Evolutionary conservation across 2,888 invertebrate species (phyloP).

Genomic region (Drymonia ruficornis): DNA sequence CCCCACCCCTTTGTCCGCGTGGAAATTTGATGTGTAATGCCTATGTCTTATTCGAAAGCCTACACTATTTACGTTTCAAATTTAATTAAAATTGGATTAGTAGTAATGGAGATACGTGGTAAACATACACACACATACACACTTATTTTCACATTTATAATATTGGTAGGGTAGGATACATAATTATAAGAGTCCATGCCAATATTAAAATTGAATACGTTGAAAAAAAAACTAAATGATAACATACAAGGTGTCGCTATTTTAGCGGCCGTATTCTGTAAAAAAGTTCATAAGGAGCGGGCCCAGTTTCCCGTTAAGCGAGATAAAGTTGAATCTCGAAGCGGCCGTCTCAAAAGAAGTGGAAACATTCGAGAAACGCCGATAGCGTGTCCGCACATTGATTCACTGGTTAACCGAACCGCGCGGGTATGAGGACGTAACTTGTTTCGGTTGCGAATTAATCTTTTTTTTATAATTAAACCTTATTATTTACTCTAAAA

Average conservation of each 20-base stretch:
- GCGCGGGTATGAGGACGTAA: conserved; percentile 35
- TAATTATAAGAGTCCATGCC: no score
- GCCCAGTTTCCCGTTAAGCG: conserved; percentile 65
- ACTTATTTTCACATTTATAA: no score
- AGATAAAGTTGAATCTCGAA: conserved; percentile 61
- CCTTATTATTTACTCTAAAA: neutral
- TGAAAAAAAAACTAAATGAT: no score
- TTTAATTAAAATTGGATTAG: no score
- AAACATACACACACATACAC: no score
- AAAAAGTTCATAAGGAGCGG: conserved; percentile 53
- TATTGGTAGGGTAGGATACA: no score
- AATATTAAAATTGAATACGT: no score
- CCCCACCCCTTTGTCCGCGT: no score
- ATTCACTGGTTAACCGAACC: conserved; percentile 46
- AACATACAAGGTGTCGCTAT: conserved; percentile 21
- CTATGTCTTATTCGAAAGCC: no score
- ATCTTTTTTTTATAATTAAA: neutral
- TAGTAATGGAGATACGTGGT: no score
- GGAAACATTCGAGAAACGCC: conserved; percentile 59
- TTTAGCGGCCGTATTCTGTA: conserved; percentile 36
- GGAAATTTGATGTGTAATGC: no score
- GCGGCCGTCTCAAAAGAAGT: conserved; percentile 64
- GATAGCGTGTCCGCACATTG: conserved; percentile 54
- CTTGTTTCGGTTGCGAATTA: conserved; percentile 12
- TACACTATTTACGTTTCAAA: no score